Percentiles rank a stretch among this genome's conserved stretches.
Conservation (phyloP, 1,140 invertebrate genomes). For the Brachystomella parvula region DNA sequence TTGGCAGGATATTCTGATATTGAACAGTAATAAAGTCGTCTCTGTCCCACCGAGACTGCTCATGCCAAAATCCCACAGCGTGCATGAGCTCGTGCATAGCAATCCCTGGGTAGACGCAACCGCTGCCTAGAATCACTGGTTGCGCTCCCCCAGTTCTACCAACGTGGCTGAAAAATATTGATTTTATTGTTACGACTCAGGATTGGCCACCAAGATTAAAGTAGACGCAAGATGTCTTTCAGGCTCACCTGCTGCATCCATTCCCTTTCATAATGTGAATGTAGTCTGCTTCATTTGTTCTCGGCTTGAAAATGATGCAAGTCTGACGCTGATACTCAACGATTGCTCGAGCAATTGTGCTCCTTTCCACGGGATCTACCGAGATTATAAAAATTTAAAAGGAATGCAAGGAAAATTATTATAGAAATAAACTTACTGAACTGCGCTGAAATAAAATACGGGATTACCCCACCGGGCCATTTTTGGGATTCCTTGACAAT, state of each 20-base stretch:
- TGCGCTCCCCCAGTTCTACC: constrained; percentile 42
- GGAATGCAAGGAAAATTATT: neutral
- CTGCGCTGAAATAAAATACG: constrained; percentile 42
- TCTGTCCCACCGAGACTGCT: constrained; percentile 71
- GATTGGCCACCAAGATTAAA: neutral
- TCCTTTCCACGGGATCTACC: constrained; percentile 38
- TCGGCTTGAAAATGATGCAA: constrained; percentile 44
- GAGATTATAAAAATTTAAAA: neutral
- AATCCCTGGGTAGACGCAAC: constrained; percentile 56
- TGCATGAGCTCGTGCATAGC: constrained; percentile 79
- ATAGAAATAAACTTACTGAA: constrained; percentile 41
- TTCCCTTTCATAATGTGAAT: constrained; percentile 41
- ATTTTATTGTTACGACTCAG: constrained; percentile 31
- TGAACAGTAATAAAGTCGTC: constrained; percentile 63
- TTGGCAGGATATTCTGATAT: constrained; percentile 62
- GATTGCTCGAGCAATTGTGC: constrained; percentile 41
- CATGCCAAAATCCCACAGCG: constrained; percentile 74
- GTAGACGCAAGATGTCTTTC: neutral
- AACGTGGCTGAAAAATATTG: too few relatives aligned
- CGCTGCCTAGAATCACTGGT: constrained; percentile 50
- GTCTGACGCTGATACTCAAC: constrained; percentile 41
- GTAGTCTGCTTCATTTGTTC: constrained; percentile 42
- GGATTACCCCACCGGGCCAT: constrained; percentile 41
- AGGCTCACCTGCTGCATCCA: constrained; percentile 39
- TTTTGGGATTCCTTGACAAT: constrained; percentile 24